Conservation (phyloP, 1,140 invertebrate species). For the Cryptotermes secundus region DNA sequence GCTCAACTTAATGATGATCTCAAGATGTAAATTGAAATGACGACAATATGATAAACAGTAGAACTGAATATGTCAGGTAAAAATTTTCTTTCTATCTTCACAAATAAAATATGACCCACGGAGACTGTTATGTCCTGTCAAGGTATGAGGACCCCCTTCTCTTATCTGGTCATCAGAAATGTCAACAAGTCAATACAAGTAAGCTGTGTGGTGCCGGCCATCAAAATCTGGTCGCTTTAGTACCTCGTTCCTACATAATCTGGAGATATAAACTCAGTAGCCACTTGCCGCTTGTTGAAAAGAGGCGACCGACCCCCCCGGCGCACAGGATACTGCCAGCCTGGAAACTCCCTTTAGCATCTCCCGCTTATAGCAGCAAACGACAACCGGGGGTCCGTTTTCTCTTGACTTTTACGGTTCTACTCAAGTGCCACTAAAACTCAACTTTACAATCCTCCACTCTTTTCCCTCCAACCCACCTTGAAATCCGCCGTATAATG, state of each 20-base stretch:
- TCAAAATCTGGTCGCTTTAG: neutral
- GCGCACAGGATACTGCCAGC: neutral
- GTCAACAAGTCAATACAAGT: no score
- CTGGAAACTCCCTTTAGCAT: slow-evolving; percentile 11
- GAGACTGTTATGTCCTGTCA: neutral
- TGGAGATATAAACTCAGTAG: neutral
- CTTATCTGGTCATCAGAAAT: no score
- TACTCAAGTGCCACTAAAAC: slow-evolving; percentile 15
- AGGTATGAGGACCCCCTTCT: neutral
- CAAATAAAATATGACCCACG: neutral
- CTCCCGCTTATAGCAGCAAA: slow-evolving; percentile 5
- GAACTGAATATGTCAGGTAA: neutral
- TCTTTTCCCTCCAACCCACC: neutral
- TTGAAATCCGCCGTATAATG: neutral
- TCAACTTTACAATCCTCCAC: neutral
- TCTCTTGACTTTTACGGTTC: slow-evolving; percentile 7
- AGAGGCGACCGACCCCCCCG: neutral
- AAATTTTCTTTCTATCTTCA: neutral
- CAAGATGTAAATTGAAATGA: neutral
- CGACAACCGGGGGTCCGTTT: slow-evolving; percentile 11
- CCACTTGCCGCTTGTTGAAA: neutral
- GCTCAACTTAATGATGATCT: neutral
- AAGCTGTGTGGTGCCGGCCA: neutral
- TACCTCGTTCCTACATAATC: neutral
- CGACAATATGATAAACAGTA: neutral